A percentile compares a stretch with the other conserved stretches of the same genome.
Conservation (phyloP, 2,113 vertebrate species). For the Dromas ardeola region DNA sequence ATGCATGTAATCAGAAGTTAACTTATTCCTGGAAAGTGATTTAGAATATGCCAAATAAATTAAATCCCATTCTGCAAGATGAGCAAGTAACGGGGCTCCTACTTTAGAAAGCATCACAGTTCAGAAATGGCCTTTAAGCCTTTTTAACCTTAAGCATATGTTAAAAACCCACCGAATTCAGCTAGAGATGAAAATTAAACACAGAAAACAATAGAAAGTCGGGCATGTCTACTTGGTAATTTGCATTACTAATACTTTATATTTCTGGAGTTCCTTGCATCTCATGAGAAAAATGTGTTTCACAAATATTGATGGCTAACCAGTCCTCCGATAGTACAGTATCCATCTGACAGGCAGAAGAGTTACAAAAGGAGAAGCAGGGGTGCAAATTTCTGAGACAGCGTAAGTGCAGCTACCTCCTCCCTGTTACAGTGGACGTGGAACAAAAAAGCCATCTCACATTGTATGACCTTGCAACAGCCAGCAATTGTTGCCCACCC, state of each 20-base stretch:
- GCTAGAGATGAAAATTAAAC: background rate
- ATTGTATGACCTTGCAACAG: background rate
- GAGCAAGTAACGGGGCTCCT: background rate
- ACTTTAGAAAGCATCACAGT: conserved; percentile 20
- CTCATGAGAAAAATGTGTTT: background rate
- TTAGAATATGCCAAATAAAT: conserved; percentile 36
- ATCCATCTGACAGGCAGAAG: background rate
- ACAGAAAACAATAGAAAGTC: background rate
- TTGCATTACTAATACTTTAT: background rate
- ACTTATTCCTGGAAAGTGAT: conserved; percentile 31
- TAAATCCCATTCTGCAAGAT: conserved; percentile 18
- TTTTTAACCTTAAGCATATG: conserved; percentile 26
- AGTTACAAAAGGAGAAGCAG: rapidly evolving
- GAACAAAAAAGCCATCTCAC: background rate
- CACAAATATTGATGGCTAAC: background rate
- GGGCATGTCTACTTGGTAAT: background rate
- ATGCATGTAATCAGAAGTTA: conserved; percentile 8
- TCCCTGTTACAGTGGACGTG: background rate
- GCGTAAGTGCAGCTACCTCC: background rate
- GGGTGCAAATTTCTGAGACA: background rate
- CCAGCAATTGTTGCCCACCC: background rate
- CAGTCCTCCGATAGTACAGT: background rate
- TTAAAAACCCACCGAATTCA: background rate
- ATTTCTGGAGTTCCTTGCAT: background rate
- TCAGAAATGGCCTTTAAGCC: background rate